Base-by-base conservation (phyloP, 2,888 invertebrate species). In the Monopis laevigella region DNA sequence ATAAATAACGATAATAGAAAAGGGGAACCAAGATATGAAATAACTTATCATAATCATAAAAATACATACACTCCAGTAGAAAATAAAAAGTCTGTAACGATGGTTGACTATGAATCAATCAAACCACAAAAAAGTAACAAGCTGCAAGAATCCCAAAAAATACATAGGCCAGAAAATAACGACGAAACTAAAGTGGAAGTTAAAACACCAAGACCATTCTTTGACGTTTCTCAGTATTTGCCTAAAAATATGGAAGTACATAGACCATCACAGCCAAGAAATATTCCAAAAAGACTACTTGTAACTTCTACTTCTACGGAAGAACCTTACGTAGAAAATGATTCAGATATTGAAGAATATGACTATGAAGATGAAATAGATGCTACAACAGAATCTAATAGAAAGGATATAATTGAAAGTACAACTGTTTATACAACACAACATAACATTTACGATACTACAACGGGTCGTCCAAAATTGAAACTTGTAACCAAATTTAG, bases 11-110 rank as follows among this genome's bases (percentile, higher is more conserved):
- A 74, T 46, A 51, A 58, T 26, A 59, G 77, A 14, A 61, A 69
- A 53, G 73, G 72, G 36, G 81, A 80, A 55, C 80, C 81, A 2
- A 64, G 67, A 44, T 81, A 72, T 48, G 81, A 80, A 58, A 45
- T 72, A 10, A 61, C 59, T 46, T 60, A 57, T 18, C 16, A 45
- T 35, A 77, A 77, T 50, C 77, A 78, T 42, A 78, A 74, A 49
- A 8, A 53, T 13, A 52, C 58, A 42, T 71, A 77, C 41, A 61
- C 63, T 17, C 68, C 74, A 7, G 64, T 71, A 6, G 59, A 63
- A 55, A 65, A 68, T 42, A 69, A 58, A 48, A 66, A 57, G 49
- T 48, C 67, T 0, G 64, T 75, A 51, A 60, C 74, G 13, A 12
- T 58, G 18, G 58, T 64, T 45, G 73, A 69, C 40, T 74, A 70